Conservation (phyloP, 92 coral and sea anemone genomes). For the Actinostola sp. region DNA sequence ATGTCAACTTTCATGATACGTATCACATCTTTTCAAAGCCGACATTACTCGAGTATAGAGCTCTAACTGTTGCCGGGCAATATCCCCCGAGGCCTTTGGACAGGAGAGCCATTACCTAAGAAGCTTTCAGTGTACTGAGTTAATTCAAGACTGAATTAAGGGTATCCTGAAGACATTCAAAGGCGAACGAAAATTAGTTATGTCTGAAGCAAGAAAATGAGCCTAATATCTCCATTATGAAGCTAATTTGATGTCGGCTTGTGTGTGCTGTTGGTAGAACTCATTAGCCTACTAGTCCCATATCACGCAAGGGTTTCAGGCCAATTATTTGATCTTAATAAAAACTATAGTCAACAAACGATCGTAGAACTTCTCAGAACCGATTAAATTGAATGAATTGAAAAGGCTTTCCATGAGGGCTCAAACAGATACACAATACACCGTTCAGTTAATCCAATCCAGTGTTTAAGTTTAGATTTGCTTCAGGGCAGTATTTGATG, state of each 20-base stretch:
- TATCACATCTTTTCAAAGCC: not conserved
- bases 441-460: too few species aligned
- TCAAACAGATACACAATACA: too few species aligned
- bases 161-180: not conserved
- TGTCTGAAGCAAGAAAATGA: not conserved
- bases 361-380: too few species aligned
- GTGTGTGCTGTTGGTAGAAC: too few species aligned
- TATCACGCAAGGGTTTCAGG: not conserved
- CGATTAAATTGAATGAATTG: too few species aligned
- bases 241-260: conserved; percentile 5
- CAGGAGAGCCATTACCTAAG: not conserved
- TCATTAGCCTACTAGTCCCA: not conserved
- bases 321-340: not conserved
- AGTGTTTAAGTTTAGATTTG: too few species aligned
- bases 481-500: too few species aligned
- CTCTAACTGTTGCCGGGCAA: too few species aligned
- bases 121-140: not conserved
- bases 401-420: too few species aligned
- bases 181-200: not conserved
- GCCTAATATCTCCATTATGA: not conserved
- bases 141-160: not conserved
- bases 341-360: not conserved
- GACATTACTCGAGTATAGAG: not conserved
- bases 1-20: not conserved
- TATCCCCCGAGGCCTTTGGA: not conserved